Base-by-base conservation (phyloP, 2,113 vertebrate genomes). In the Bufo bufo region DNA sequence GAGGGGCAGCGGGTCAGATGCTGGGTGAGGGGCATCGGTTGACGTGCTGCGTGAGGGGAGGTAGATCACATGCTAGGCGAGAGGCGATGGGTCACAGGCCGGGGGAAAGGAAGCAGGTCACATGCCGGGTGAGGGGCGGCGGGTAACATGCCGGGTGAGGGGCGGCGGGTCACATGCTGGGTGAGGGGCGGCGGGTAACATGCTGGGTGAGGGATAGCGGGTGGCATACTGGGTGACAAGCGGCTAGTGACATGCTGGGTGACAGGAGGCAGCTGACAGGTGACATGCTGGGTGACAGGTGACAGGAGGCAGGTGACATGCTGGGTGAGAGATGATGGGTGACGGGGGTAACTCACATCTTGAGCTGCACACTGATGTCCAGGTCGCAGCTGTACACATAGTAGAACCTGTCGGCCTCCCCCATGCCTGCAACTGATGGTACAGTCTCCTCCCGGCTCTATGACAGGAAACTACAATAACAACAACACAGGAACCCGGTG, bases 321-420 rank as follows among this genome's bases (percentile, higher is more conserved):
- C 3, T 7, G 17, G 33, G 56, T 13, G 3, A 43, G 56, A 59
- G 58, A 13, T 0, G 54, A 43, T 33, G 61, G 43, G 17, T 4
- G 0, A 20, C 43, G 4, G 14, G 50, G 63, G 49, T 9, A 9
- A 95, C 97, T 98, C 89, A 99, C 98, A 99, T 99, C 91, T 99
- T 99, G 52, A 99, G 95, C 91, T 99, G 97, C 87, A 99, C 97
- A 86, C 98, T 99, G 92, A 99, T 97, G 90, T 99, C 98, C 95
- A 99, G 20, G 84, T 99, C 98, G 86, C 98, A 99, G 89, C 98
- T 99, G 88, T 99, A 98, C 23, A 98, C 96, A 90, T 99, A 99
- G 90, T 95, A 95, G 90, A 99, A 98, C 90, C 96, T 97, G 91
- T 99, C 98, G 0, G 97, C 95, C 87, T 99, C 97, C 90, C 92